Conservation (phyloP, 2,797 vertebrate species). For the Rousettus madagascariensis region DNA sequence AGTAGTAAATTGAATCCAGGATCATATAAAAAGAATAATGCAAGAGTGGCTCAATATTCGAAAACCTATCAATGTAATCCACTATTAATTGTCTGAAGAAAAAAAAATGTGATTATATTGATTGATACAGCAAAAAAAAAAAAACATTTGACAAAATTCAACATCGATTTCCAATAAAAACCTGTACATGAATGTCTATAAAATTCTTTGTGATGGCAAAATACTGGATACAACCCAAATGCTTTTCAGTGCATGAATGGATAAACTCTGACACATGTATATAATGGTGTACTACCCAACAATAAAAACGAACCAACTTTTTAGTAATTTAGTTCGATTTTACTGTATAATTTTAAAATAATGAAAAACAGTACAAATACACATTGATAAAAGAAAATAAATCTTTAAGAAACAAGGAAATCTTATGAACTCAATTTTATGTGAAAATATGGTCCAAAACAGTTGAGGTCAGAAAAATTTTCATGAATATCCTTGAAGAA, state of each 20-base stretch:
- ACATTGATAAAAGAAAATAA: not conserved
- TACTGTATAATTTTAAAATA: not conserved
- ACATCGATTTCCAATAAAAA: not conserved
- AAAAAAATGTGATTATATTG: not conserved
- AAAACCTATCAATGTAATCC: not conserved
- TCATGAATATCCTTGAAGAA: not conserved
- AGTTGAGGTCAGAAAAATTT: not conserved
- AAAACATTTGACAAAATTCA: not conserved
- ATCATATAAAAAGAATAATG: too few relatives aligned
- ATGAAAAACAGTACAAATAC: not conserved
- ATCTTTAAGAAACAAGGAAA: not conserved
- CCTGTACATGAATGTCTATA: too few relatives aligned
- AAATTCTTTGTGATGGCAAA: too few relatives aligned
- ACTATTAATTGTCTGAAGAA: not conserved
- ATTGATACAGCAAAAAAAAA: not conserved
- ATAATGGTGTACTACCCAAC: not conserved
- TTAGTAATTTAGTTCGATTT: not conserved
- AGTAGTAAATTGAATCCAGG: too few relatives aligned
- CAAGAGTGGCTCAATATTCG: not conserved
- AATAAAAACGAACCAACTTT: not conserved
- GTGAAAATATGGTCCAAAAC: not conserved
- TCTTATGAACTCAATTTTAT: not conserved
- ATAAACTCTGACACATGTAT: too few relatives aligned
- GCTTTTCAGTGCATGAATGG: not conserved
- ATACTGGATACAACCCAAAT: too few relatives aligned